Conservation (phyloP, 2,797 vertebrate species). For the Chiloscyllium punctatum region DNA sequence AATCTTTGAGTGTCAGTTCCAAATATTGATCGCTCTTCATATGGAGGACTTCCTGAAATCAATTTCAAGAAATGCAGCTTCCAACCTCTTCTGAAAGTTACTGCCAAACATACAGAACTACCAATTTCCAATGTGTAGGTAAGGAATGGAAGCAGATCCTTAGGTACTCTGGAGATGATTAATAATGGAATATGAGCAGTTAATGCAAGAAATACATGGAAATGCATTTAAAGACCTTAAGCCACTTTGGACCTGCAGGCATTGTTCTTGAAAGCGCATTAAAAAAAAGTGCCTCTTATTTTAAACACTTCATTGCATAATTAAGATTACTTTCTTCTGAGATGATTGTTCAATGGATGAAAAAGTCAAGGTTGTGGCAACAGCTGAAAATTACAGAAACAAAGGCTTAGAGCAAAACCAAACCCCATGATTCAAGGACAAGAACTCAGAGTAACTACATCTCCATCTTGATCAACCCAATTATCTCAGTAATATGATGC, state of each 20-base stretch:
- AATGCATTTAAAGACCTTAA: neutral
- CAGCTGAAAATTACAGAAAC: neutral
- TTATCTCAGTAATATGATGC: neutral
- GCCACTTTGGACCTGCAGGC: too few relatives aligned
- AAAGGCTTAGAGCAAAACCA: neutral
- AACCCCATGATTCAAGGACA: neutral
- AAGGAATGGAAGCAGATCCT: neutral
- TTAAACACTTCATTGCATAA: too few relatives aligned
- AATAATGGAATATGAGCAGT: neutral
- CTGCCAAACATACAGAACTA: neutral
- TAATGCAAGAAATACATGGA: neutral
- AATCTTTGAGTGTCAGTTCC: neutral
- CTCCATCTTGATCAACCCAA: neutral
- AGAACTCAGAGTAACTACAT: neutral
- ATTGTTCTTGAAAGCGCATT: neutral
- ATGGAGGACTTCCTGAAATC: neutral
- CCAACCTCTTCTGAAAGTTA: too few relatives aligned
- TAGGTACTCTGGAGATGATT: neutral
- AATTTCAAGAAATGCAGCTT: neutral
- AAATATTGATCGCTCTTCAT: neutral
- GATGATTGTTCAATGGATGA: neutral
- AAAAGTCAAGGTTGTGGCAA: neutral
- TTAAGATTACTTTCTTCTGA: neutral
- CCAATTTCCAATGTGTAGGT: neutral
- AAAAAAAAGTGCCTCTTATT: neutral